Evolutionary conservation across 1,140 invertebrate species (phyloP), one percentile per base, ranked within the genome.

Genomic region (Pissodes strobi): DNA sequence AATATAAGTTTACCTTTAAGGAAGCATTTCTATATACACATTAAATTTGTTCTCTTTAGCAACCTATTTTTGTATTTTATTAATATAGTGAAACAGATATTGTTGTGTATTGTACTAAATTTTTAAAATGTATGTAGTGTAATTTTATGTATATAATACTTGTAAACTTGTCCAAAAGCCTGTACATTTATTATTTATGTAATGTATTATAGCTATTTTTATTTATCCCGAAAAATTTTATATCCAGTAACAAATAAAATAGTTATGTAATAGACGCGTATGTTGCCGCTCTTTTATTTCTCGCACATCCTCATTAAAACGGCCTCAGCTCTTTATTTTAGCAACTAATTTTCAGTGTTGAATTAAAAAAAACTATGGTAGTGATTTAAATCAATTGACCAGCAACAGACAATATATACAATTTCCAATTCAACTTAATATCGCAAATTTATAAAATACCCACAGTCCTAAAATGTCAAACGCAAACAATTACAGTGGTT

Each of bases 191-290:
- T 57, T 23, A 43, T 27, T 45, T 41, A 30, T 52, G 49, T 59
- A 57, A 61, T 65, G 64, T 68, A 56, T 68, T 43, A 57, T 56
- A 56, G 43, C 43, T 60, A 65, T 60, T 64, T 52, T 66, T 68
- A 68, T 68, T 68, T 68, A 68, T 68, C 51, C 34, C 46, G 34
- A 56, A 9, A 62, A 61, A 61, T 66, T 66, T 68, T 66, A 66
- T 61, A 68, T 61, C 21, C 39, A 23, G 64, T 23, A 61, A 55
- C 56, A 66, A 68, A 66, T 61, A 67, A 69, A 67, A 27, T 45
- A 22, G 4, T n/a, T n/a, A n/a, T n/a, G n/a, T n/a, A n/a, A n/a
- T n/a, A n/a, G n/a, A n/a, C n/a, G n/a, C n/a, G n/a, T n/a, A n/a
- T n/a, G n/a, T n/a, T n/a, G n/a, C n/a, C n/a, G n/a, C n/a, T n/a